These are phyloP conservation scores for Pterobdella sp. DNA, from an alignment of 2,888 invertebrate genomes.

Conservation along the genomic window DNA sequence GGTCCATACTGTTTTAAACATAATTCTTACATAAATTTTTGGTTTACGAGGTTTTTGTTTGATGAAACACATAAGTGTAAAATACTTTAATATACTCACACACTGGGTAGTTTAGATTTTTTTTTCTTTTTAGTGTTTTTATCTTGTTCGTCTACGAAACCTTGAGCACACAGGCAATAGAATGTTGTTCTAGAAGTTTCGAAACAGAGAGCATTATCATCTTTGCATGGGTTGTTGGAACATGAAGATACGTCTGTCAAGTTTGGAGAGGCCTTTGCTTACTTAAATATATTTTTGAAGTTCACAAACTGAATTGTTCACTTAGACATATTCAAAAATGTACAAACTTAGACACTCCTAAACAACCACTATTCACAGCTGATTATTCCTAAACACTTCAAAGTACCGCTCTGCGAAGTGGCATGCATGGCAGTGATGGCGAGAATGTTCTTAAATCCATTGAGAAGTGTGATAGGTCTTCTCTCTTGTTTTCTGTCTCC, in stretches of 20 bases:
- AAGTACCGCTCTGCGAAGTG: constrained; percentile 11
- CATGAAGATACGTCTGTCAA: not conserved
- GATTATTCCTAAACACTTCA: not conserved
- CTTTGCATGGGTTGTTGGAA: not conserved
- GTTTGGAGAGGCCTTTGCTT: no score
- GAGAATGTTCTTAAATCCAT: constrained; percentile 2
- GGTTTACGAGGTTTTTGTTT: not conserved
- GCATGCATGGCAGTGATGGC: not conserved
- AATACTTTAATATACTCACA: no score
- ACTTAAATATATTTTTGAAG: not conserved
- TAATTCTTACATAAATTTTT: not conserved
- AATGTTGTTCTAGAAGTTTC: constrained; percentile 7
- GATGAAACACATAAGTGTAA: no score
- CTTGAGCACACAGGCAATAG: constrained; percentile 12
- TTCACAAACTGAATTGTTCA: not conserved
- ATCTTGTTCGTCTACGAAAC: constrained; percentile 2
- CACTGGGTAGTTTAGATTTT: no score
- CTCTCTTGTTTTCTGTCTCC: not conserved
- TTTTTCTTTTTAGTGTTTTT: not conserved
- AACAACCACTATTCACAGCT: no score
- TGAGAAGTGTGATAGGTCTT: not conserved
- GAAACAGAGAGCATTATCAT: constrained; percentile 21
- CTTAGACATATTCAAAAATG: not conserved
- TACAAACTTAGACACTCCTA: no score
- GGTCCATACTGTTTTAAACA: no score